phyloP scores from a whole-genome alignment of 37 sponge, comb jelly and placozoan species.

The Chondrosia reniformis region DNA sequence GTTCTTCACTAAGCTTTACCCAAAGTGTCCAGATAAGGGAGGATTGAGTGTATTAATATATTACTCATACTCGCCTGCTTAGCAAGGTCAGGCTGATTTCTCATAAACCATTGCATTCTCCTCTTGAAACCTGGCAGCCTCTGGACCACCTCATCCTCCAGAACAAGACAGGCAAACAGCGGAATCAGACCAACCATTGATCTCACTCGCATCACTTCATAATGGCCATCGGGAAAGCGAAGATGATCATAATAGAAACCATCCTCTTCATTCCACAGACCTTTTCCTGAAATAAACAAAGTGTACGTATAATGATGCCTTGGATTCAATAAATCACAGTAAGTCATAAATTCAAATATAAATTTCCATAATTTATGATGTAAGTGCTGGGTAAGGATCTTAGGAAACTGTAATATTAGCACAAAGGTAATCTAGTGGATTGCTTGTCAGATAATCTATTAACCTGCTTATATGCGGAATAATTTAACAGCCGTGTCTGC shows the following conservation, averaged over 20 bases:
- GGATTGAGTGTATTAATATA: no score
- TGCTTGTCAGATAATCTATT: no score
- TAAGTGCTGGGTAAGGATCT: no score
- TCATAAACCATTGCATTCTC: slow-evolving; percentile 88
- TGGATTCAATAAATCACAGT: not conserved
- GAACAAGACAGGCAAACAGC: slow-evolving; percentile 88
- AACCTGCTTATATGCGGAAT: no score
- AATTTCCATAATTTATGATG: slow-evolving; percentile 4
- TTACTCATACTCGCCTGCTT: slow-evolving; percentile 61
- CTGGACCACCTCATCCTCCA: slow-evolving; percentile 86
- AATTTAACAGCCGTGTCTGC: no score
- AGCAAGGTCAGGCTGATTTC: slow-evolving; percentile 77
- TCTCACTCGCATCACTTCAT: slow-evolving; percentile 73
- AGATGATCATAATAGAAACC: slow-evolving; percentile 96
- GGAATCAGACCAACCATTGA: slow-evolving; percentile 96
- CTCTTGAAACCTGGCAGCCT: slow-evolving; percentile 81
- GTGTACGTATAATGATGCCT: no score
- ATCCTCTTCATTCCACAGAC: slow-evolving; percentile 89
- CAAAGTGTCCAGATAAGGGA: no score
- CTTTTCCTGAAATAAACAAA: slow-evolving; percentile 49
- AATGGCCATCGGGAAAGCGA: slow-evolving; percentile 40
- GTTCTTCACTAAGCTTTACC: no score
- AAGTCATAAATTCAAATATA: not conserved
- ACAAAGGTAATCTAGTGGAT: no score
- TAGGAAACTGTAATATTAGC: no score